phyloP scores from a whole-genome alignment of 1,140 invertebrate species.

The Colletes latitarsis region DNA sequence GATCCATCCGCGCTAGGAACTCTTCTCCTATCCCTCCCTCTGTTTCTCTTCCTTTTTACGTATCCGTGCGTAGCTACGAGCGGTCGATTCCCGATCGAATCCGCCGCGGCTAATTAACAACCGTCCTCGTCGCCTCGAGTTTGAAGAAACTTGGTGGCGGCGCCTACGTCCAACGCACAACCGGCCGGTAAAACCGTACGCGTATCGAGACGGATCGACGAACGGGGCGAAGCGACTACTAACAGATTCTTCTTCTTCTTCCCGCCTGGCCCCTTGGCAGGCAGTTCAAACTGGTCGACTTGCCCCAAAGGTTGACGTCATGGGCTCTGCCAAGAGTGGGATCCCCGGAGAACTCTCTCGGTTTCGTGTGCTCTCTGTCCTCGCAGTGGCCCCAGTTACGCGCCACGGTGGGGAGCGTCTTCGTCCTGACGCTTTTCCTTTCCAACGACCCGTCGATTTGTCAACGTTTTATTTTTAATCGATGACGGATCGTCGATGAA shows the following conservation, averaged over 20 bases:
- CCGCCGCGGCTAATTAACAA: too few species aligned
- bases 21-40: neutral
- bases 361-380: conserved; percentile 40
- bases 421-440: conserved; percentile 4
- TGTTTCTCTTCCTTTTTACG: neutral
- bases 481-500: conserved; percentile 46
- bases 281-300: conserved; percentile 74
- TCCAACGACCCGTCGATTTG: conserved; percentile 12
- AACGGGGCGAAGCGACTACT: conserved; percentile 24
- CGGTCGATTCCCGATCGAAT: too few species aligned
- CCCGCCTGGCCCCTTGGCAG: conserved; percentile 60
- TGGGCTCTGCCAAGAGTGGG: conserved; percentile 71
- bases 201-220: conserved; percentile 21
- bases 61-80: too few species aligned
- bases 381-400: conserved; percentile 29
- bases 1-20: neutral
- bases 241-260: conserved; percentile 43
- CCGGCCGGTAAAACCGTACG: conserved; percentile 55
- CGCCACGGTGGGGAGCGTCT: conserved; percentile 48
- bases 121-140: too few species aligned
- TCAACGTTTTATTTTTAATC: conserved; percentile 53
- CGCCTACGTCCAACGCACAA: conserved; percentile 13
- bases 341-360: conserved; percentile 65
- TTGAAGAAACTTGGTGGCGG: conserved; percentile 4
- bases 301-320: conserved; percentile 73